A percentile compares a stretch with the other conserved stretches of the same genome.
phyloP scores from a whole-genome alignment of 2,113 vertebrate species.

The Lucifuga dentata region DNA sequence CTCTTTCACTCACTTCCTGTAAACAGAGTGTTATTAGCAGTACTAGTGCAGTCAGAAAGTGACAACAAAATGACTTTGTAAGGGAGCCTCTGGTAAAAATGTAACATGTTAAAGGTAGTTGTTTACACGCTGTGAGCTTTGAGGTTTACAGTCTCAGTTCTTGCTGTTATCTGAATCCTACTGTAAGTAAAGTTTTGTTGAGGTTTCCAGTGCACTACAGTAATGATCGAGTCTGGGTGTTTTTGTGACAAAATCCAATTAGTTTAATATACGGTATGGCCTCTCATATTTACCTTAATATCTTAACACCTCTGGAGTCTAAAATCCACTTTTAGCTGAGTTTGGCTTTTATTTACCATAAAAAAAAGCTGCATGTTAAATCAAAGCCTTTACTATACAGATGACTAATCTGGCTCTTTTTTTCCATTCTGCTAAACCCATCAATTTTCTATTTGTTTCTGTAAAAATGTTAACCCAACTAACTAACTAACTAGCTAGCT shows the following conservation, averaged over 20 bases:
- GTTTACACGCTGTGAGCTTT: neutral
- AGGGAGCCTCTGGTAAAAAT: constrained; percentile 19
- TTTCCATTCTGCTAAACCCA: too few relatives aligned
- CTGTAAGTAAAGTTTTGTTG: constrained; percentile 47
- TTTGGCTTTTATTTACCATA: too few relatives aligned
- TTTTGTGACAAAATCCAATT: constrained; percentile 21
- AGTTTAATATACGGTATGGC: constrained; percentile 7
- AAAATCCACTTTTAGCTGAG: too few relatives aligned
- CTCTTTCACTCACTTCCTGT: too few relatives aligned
- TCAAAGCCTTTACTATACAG: too few relatives aligned
- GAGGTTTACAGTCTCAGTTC: constrained; percentile 5
- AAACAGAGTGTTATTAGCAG: constrained; percentile 17
- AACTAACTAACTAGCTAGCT: too few relatives aligned
- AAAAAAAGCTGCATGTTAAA: too few relatives aligned
- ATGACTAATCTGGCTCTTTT: too few relatives aligned
- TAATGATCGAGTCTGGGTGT: constrained; percentile 20
- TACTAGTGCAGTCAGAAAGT: constrained; percentile 2
- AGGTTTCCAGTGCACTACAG: constrained; percentile 11
- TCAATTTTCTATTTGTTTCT: too few relatives aligned
- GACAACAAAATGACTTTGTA: constrained; percentile 23
- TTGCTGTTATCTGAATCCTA: constrained; percentile 30
- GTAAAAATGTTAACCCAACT: too few relatives aligned
- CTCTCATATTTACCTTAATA: neutral
- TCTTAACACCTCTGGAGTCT: too few relatives aligned
- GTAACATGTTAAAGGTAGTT: constrained; percentile 5